These are phyloP conservation scores for Holothuria scabra DNA, from an alignment of 53 echinoderm and acorn worm species.

Conservation along the genomic window DNA sequence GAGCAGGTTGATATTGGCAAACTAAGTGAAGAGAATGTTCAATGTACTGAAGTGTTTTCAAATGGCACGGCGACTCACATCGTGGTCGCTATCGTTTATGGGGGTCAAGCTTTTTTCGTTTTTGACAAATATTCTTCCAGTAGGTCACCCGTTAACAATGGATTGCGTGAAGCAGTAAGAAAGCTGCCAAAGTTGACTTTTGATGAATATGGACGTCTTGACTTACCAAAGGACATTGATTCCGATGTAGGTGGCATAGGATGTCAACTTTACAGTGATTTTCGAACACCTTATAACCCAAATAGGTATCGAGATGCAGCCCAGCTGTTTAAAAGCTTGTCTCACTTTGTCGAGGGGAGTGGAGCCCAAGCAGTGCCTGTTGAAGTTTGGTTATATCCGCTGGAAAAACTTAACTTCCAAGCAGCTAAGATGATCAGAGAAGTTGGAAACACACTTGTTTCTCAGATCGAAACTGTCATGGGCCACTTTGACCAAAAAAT, in stretches of 20 bases:
- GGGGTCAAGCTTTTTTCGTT: conserved; percentile 68
- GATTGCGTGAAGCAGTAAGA: conserved; percentile 11
- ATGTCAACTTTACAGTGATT: conserved; percentile 61
- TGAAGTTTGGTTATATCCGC: conserved; percentile 54
- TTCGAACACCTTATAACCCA: conserved; percentile 42
- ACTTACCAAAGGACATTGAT: neutral
- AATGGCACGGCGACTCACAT: conserved; percentile 65
- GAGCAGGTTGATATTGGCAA: conserved; percentile 64
- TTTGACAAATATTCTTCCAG: conserved; percentile 46
- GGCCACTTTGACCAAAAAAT: conserved; percentile 47
- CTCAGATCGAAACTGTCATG: conserved; percentile 45
- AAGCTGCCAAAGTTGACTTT: neutral
- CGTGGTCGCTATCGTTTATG: conserved; percentile 58
- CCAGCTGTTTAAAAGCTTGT: conserved; percentile 43
- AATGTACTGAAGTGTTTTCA: conserved; percentile 57
- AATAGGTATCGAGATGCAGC: conserved; percentile 53
- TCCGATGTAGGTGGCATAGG: neutral
- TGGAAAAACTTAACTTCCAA: conserved; percentile 45
- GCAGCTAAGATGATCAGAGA: conserved; percentile 55
- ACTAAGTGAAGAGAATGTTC: conserved; percentile 36
- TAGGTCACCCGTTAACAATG: neutral
- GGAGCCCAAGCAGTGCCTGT: conserved; percentile 59
- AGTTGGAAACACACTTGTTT: conserved; percentile 39
- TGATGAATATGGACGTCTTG: neutral
- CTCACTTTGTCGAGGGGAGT: conserved; percentile 50